phyloP scores from a whole-genome alignment of 2,888 invertebrate genomes.

The Eristalis arbustorum region DNA sequence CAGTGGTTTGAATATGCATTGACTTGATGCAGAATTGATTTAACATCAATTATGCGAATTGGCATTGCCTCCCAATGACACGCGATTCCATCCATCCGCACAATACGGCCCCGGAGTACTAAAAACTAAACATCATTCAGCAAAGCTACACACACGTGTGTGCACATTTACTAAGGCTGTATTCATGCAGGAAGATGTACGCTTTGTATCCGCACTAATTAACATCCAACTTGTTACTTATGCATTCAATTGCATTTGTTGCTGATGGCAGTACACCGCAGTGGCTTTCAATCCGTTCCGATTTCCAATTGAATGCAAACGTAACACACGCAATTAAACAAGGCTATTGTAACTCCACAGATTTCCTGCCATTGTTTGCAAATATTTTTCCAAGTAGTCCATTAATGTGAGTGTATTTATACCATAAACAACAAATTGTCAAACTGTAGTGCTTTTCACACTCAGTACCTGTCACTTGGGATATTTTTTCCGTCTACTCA shows the following conservation, averaged over 20 bases:
- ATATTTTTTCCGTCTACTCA: not conserved
- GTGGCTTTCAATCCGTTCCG: not conserved
- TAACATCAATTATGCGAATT: no score
- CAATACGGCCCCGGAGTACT: no score
- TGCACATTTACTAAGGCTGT: not conserved
- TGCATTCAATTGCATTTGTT: not conserved
- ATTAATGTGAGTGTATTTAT: not conserved
- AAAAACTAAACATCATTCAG: not conserved
- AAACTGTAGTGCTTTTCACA: not conserved
- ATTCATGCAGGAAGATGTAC: not conserved
- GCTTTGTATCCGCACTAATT: not conserved
- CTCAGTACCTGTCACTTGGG: not conserved
- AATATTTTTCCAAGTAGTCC: not conserved
- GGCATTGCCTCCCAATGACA: not conserved
- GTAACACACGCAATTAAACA: not conserved
- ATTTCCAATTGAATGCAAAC: not conserved
- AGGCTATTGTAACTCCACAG: not conserved
- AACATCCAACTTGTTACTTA: not conserved
- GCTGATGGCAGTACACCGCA: not conserved
- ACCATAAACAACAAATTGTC: not conserved
- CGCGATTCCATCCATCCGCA: not conserved
- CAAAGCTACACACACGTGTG: not conserved
- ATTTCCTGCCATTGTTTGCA: not conserved
- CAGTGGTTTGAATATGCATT: not conserved
- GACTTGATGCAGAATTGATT: not conserved